phyloP scores from a whole-genome alignment of 2,888 invertebrate genomes.

The Synanthedon andrenaeformis region DNA sequence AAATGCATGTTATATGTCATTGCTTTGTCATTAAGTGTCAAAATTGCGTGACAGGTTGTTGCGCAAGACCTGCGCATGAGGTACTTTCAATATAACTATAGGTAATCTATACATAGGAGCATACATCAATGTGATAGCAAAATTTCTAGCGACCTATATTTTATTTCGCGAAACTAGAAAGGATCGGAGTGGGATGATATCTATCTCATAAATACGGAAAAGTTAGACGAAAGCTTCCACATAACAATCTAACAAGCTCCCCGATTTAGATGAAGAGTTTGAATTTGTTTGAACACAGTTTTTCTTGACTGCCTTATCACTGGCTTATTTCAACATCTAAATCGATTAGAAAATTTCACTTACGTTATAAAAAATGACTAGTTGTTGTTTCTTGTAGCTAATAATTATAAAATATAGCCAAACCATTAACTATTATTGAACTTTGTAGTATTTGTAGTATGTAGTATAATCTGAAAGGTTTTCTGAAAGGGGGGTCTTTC shows the following conservation, averaged over 20 bases:
- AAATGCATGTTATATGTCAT: too few relatives aligned
- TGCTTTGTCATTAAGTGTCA: slow-evolving; percentile 16
- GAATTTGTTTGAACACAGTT: too few relatives aligned
- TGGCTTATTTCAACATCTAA: too few relatives aligned
- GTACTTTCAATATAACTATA: slow-evolving; percentile 25
- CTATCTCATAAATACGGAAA: neutral
- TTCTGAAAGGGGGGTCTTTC: too few relatives aligned
- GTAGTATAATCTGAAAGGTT: too few relatives aligned
- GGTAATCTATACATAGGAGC: slow-evolving; percentile 9
- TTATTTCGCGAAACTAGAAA: slow-evolving; percentile 17
- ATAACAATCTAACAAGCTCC: neutral
- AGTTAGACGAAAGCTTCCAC: neutral
- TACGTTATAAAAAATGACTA: too few relatives aligned
- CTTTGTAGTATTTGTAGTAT: too few relatives aligned
- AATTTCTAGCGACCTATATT: slow-evolving; percentile 51
- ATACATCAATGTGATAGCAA: slow-evolving; percentile 25
- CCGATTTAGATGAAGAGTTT: neutral
- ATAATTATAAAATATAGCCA: too few relatives aligned
- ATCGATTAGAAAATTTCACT: too few relatives aligned
- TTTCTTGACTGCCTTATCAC: too few relatives aligned
- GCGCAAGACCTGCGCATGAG: slow-evolving; percentile 62
- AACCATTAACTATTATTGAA: too few relatives aligned
- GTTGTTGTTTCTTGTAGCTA: too few relatives aligned
- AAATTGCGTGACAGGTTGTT: slow-evolving; percentile 22
- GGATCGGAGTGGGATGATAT: neutral